Evolutionary conservation across 1,140 invertebrate species (phyloP).

Genomic region (Ceratosolen fusciceps): DNA sequence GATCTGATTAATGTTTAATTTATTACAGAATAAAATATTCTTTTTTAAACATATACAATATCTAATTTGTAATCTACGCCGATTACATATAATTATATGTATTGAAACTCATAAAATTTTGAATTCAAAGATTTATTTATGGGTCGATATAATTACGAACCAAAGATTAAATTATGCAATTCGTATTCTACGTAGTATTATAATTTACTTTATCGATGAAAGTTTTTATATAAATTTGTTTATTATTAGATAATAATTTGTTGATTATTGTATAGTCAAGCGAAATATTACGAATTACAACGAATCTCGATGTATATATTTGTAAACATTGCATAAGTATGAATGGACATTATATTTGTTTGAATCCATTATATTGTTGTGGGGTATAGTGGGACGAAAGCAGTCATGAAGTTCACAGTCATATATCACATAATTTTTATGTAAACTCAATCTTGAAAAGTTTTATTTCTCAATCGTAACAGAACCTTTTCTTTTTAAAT

Average conservation of each 20-base stretch:
- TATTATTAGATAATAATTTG: background rate
- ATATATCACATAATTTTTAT: no score
- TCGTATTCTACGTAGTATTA: background rate
- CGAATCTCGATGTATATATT: background rate
- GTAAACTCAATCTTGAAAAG: no score
- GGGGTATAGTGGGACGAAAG: no score
- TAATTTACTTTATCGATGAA: background rate
- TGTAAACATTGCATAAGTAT: background rate
- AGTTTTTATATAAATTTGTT: background rate
- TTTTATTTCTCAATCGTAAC: no score
- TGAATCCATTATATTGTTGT: no score
- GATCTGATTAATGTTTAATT: background rate
- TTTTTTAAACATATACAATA: background rate
- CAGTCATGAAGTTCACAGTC: no score
- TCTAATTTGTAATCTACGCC: background rate
- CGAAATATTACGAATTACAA: background rate
- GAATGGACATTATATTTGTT: background rate
- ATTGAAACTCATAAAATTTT: background rate
- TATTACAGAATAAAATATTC: background rate
- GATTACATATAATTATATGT: background rate
- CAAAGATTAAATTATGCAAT: constrained; percentile 2
- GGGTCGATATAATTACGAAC: background rate
- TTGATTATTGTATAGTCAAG: background rate
- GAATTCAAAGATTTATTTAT: background rate
- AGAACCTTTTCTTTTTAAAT: no score